These are phyloP conservation scores for Zosterops pallidus DNA, from an alignment of 2,113 vertebrate genomes.

Conservation along the genomic window DNA sequence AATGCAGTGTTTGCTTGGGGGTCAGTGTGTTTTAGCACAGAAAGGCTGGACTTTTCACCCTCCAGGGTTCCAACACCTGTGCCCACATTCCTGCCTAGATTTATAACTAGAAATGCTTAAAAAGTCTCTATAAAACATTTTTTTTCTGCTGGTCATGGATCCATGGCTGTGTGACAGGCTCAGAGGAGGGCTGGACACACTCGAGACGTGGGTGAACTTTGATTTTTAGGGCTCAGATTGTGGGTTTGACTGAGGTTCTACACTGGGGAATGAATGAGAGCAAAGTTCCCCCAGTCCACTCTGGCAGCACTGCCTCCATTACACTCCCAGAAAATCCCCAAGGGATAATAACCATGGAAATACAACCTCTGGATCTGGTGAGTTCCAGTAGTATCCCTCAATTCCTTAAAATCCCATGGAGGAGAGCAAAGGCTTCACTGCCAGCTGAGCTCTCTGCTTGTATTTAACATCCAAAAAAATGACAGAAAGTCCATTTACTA, in stretches of 20 bases:
- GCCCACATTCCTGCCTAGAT: background rate
- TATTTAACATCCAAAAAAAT: background rate
- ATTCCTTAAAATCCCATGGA: background rate
- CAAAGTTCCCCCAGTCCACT: background rate
- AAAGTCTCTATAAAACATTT: background rate
- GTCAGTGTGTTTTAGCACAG: too few relatives aligned
- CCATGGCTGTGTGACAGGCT: background rate
- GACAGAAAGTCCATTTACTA: background rate
- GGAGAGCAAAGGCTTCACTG: background rate
- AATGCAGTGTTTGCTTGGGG: too few relatives aligned
- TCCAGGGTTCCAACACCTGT: too few relatives aligned
- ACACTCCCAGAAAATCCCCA: background rate
- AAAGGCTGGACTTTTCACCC: too few relatives aligned
- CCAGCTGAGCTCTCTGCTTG: background rate
- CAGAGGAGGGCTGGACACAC: background rate
- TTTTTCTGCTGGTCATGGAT: background rate
- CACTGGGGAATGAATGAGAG: background rate
- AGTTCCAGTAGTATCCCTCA: background rate
- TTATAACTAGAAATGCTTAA: background rate
- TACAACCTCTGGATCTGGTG: background rate
- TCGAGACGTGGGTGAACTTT: fast-evolving
- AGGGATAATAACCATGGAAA: background rate
- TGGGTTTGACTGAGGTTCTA: background rate
- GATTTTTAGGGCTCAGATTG: background rate
- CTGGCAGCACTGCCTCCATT: background rate